A percentile compares a stretch with the other conserved stretches of the same genome.
phyloP scores from a whole-genome alignment of 1,140 invertebrate species.

The Drosophila ogumai region DNA sequence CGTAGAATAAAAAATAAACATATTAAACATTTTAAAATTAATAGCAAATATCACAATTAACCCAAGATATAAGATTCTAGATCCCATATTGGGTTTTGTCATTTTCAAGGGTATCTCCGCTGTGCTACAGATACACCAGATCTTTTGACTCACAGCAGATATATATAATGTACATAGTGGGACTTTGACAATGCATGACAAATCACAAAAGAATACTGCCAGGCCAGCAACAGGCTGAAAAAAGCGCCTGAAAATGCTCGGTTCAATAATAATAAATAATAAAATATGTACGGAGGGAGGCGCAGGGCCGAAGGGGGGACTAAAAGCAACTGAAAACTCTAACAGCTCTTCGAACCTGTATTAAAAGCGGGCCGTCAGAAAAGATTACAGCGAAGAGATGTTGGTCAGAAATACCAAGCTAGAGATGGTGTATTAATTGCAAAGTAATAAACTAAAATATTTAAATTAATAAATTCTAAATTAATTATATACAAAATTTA shows the following conservation, averaged over 20 bases:
- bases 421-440: too few relatives aligned
- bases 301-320: neutral
- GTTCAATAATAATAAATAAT: slow-evolving; percentile 57
- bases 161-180: neutral
- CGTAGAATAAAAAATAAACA: neutral
- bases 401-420: too few relatives aligned
- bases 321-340: slow-evolving; percentile 27
- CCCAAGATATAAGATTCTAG: too few relatives aligned
- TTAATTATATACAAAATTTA: neutral
- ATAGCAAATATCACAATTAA: neutral
- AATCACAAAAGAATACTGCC: slow-evolving; percentile 45
- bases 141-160: slow-evolving; percentile 11
- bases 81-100: neutral
- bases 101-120: neutral
- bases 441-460: neutral
- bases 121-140: slow-evolving; percentile 16
- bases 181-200: slow-evolving; percentile 40
- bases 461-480: too few relatives aligned
- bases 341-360: slow-evolving; percentile 46
- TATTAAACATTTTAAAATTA: neutral
- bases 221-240: slow-evolving; percentile 27
- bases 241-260: slow-evolving; percentile 39
- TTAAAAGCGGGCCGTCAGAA: slow-evolving; percentile 27
- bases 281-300: slow-evolving; percentile 9
- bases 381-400: slow-evolving; percentile 9